A percentile compares a stretch with the other conserved stretches of the same genome.
These are phyloP conservation scores for Diarsia brunnea DNA, from an alignment of 2,888 invertebrate genomes.

Conservation along the genomic window DNA sequence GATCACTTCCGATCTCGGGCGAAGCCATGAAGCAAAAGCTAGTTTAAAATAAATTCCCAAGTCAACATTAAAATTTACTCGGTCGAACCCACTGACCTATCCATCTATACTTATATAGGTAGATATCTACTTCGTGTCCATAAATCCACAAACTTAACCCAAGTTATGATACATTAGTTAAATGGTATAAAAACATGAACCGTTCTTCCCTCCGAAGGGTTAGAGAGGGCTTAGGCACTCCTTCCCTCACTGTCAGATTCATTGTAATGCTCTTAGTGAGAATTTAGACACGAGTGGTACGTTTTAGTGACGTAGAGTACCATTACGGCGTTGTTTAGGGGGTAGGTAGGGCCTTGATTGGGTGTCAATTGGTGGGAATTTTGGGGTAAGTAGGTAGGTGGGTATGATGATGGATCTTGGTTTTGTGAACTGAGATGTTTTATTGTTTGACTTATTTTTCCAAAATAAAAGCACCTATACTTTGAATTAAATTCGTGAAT, in stretches of 20 bases:
- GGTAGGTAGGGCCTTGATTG: constrained; percentile 30
- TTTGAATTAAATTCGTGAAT: neutral
- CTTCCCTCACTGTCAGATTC: constrained; percentile 54
- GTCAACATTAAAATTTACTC: neutral
- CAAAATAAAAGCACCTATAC: neutral
- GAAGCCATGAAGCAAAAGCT: neutral
- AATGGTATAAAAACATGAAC: constrained; percentile 30
- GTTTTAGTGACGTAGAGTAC: constrained; percentile 61
- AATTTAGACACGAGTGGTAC: constrained; percentile 53
- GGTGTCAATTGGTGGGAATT: constrained; percentile 30
- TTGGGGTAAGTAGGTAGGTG: neutral
- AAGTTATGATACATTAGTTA: constrained; percentile 23
- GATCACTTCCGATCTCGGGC: neutral
- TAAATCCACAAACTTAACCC: constrained; percentile 7
- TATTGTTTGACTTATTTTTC: neutral
- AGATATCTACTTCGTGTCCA: neutral
- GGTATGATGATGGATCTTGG: neutral
- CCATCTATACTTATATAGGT: neutral
- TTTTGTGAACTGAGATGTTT: neutral
- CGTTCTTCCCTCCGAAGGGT: constrained; percentile 4
- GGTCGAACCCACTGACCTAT: neutral
- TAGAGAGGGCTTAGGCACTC: constrained; percentile 41
- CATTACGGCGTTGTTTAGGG: constrained; percentile 30
- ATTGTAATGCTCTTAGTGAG: constrained; percentile 59
- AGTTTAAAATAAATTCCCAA: neutral